A percentile compares a stretch with the other conserved stretches of the same genome.
Conservation (phyloP, 2,888 invertebrate genomes). For the Chymomyza amoena region DNA sequence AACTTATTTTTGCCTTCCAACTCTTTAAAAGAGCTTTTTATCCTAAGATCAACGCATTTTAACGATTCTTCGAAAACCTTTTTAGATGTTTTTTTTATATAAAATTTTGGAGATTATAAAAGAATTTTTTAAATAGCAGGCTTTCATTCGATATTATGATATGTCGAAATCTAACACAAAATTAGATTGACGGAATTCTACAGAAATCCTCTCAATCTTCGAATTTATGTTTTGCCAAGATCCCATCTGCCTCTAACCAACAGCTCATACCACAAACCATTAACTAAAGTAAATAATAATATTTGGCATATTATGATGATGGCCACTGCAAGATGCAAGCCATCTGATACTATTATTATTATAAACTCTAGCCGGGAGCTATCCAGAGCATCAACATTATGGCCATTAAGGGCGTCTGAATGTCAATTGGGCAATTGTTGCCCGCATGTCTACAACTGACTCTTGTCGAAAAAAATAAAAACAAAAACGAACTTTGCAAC, state of each 20-base stretch:
- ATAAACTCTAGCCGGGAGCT: not conserved
- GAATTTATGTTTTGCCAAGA: too few relatives aligned
- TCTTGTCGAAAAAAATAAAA: not conserved
- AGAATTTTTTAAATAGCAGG: too few relatives aligned
- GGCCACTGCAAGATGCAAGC: not conserved
- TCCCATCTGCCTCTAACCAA: not conserved
- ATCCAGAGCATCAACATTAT: not conserved
- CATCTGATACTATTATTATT: slow-evolving; percentile 14
- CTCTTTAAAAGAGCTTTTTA: too few relatives aligned
- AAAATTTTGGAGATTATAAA: too few relatives aligned
- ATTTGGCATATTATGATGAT: not conserved
- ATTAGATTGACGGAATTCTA: too few relatives aligned
- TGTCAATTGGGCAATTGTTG: slow-evolving; percentile 48
- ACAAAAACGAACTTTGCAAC: not conserved
- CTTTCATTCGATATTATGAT: too few relatives aligned
- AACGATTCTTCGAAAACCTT: too few relatives aligned
- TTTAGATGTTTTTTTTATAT: too few relatives aligned
- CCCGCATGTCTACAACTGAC: slow-evolving; percentile 56
- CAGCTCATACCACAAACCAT: not conserved
- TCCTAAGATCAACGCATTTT: too few relatives aligned
- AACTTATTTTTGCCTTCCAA: too few relatives aligned
- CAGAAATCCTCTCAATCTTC: too few relatives aligned
- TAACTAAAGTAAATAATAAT: not conserved
- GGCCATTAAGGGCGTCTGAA: slow-evolving; percentile 19
- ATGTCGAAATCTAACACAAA: too few relatives aligned